These are phyloP conservation scores for Helarctos malayanus DNA, from an alignment of 2,797 vertebrate species.

Conservation along the genomic window DNA sequence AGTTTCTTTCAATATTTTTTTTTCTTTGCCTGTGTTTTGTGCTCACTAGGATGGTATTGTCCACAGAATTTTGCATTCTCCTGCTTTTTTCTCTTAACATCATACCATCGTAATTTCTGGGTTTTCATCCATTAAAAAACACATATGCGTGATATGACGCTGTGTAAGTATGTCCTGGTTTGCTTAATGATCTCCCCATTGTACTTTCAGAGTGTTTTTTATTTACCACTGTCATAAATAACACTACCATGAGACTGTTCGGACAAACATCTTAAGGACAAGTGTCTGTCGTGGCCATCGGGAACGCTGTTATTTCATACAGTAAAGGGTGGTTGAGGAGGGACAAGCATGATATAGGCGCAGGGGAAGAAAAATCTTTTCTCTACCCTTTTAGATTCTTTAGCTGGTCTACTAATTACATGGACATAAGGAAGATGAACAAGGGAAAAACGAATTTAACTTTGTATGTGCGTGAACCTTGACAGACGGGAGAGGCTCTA, in stretches of 20 bases:
- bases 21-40: not conserved
- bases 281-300: not conserved
- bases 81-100: not conserved
- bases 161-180: not conserved
- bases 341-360: not conserved
- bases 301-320: not conserved
- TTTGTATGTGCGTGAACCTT: not conserved
- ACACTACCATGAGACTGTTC: not conserved
- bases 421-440: too few relatives aligned
- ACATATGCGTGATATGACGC: not conserved
- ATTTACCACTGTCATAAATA: not conserved
- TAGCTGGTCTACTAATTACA: not conserved
- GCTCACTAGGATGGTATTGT: not conserved
- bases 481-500: too few relatives aligned
- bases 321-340: not conserved
- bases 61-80: not conserved
- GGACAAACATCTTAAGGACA: not conserved
- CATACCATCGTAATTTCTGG: not conserved
- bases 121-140: not conserved
- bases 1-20: not conserved
- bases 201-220: not conserved
- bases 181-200: not conserved
- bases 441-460: not conserved
- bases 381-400: not conserved
- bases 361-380: not conserved